Percentiles rank a stretch among this genome's conserved stretches.
Evolutionary conservation across 2,113 vertebrate genomes (phyloP).

Genomic region (Myotis yumanensis): DNA sequence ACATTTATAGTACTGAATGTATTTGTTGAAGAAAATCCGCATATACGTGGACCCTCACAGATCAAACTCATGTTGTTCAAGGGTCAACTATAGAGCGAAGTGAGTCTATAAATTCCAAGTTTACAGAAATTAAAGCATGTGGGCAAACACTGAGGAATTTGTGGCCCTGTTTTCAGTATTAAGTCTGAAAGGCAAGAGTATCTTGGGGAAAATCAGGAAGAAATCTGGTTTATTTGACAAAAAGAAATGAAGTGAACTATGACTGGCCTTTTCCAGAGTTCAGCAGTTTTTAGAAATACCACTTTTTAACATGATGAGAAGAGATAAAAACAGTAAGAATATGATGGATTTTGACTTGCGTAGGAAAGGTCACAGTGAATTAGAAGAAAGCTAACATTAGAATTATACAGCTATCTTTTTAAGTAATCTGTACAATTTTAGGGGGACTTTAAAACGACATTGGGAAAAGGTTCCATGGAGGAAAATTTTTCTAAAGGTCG

Average conservation of each 20-base stretch:
- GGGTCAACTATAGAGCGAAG: neutral
- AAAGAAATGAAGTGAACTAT: conserved; percentile 33
- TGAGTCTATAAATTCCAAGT: neutral
- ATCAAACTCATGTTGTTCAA: neutral
- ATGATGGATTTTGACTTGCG: conserved; percentile 41
- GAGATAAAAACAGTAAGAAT: conserved; percentile 12
- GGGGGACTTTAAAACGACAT: neutral
- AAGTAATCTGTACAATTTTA: conserved; percentile 9
- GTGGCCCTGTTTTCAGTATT: neutral
- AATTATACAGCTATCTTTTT: neutral
- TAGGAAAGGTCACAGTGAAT: conserved; percentile 38
- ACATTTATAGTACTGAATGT: too few species aligned
- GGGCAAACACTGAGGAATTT: neutral
- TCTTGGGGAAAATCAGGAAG: neutral
- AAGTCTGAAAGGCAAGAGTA: neutral
- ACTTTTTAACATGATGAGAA: conserved; percentile 40
- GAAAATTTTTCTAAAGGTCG: neutral
- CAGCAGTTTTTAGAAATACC: conserved; percentile 23
- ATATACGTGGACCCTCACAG: too few species aligned
- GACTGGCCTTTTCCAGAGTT: conserved; percentile 34
- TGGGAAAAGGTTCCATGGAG: neutral
- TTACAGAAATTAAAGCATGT: neutral
- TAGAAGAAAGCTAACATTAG: conserved; percentile 12
- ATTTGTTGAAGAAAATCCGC: too few species aligned
- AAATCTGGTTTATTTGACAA: conserved; percentile 40